Percentiles rank a stretch among this genome's conserved stretches.
These are phyloP conservation scores for Dasysyrphus tricinctus DNA, from an alignment of 2,888 invertebrate species.

Conservation along the genomic window DNA sequence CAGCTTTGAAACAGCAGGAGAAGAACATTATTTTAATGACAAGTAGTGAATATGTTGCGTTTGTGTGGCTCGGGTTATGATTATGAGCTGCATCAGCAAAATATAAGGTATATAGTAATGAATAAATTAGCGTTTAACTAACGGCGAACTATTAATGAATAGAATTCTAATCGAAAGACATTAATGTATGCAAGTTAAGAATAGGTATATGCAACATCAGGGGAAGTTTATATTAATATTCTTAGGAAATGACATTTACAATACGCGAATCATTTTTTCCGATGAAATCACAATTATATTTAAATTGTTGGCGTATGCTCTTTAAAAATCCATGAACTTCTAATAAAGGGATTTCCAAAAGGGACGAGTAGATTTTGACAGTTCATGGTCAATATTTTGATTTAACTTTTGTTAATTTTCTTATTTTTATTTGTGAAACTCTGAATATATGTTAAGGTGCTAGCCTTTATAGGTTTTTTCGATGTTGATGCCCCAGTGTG, in stretches of 20 bases:
- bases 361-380: too few species aligned
- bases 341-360: too few species aligned
- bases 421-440: too few species aligned
- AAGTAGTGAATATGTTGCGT: slow-evolving; percentile 5
- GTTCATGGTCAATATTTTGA: too few species aligned
- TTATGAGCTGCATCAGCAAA: not conserved
- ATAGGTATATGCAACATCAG: not conserved
- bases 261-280: not conserved
- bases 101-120: slow-evolving; percentile 4
- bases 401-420: too few species aligned
- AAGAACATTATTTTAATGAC: slow-evolving; percentile 30
- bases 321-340: too few species aligned
- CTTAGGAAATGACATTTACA: not conserved
- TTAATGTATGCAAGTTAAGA: not conserved
- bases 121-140: slow-evolving; percentile 33
- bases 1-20: slow-evolving; percentile 2
- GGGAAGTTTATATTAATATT: not conserved
- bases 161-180: not conserved
- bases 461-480: too few species aligned
- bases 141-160: slow-evolving; percentile 17
- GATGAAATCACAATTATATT: not conserved
- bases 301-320: not conserved
- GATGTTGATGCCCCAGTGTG: too few species aligned
- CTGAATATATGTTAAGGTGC: too few species aligned
- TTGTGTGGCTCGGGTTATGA: not conserved